Evolutionary conservation across 2,113 vertebrate species (phyloP).

Genomic region (Sula dactylatra): DNA sequence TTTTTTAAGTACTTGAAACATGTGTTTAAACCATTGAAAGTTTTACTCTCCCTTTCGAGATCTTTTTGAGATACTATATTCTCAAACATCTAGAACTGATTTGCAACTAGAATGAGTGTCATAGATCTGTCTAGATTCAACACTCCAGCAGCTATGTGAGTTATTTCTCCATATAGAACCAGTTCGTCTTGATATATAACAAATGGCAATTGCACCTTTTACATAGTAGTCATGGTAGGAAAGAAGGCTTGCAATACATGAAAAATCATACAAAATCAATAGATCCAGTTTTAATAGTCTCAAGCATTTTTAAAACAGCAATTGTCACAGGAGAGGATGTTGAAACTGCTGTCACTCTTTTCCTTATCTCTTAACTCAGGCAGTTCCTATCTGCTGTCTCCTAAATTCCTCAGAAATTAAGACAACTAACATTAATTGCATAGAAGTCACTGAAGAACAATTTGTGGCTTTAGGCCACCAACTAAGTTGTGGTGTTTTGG

Average conservation of each 20-base stretch:
- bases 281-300: background rate
- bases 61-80: background rate
- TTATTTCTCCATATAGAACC: background rate
- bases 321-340: background rate
- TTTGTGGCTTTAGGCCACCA: background rate
- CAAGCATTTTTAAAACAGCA: background rate
- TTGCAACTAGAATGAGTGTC: conserved; percentile 37
- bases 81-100: conserved; percentile 30
- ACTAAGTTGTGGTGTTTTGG: background rate
- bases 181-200: accelerated
- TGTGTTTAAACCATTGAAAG: conserved; percentile 38
- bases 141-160: background rate
- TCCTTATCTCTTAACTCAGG: background rate
- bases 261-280: background rate
- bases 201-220: background rate
- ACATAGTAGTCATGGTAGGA: background rate
- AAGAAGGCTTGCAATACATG: background rate
- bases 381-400: background rate
- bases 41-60: conserved; percentile 29
- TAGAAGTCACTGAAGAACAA: background rate
- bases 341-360: background rate
- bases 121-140: background rate
- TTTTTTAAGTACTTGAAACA: conserved; percentile 2
- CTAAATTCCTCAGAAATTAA: background rate
- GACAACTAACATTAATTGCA: background rate